Evolutionary conservation across 1,140 invertebrate genomes (phyloP), one percentile per base, ranked within the genome.

Genomic region (Drosophila yakuba): DNA sequence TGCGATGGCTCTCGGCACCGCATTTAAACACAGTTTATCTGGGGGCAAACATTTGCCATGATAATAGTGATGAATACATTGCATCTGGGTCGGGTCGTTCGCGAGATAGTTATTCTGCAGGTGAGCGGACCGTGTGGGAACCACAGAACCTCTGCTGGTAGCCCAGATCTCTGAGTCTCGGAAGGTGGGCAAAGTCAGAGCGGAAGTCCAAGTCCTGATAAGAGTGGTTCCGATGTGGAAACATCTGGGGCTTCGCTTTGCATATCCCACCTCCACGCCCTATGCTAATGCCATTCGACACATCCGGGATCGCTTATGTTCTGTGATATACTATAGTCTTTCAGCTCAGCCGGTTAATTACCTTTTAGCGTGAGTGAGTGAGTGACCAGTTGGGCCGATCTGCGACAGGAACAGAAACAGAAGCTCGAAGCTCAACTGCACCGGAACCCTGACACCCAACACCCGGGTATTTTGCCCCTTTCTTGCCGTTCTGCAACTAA

Each of bases 21-120:
- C 56, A 47, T 20, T 54, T 47, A 69, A 71, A 48, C 45, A 7
- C 32, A 48, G 76, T 74, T 78, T 88, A 88, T 88, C 84, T 74
- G 15, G 10, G 15, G 39, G 48, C 51, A 78, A 88, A 88, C 89
- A 89, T 88, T 88, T 80, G 54, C 32, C 12, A 66, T 52, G 60
- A 74, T 84, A 68, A 75, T 62, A 62, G 38, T 61, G 48, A 44
- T 56, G 74, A 71, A 39, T 55, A 25, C 47, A 62, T 52, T 88
- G 79, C 83, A 86, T 80, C 68, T 88, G 84, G 84, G 83, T 89
- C 84, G 78, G 38, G 58, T 67, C 62, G 43, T 23, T 6, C 57
- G 41, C 35, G 32, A 44, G 59, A 61, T 44, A 44, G 44, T 35
- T 44, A 44, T 32, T 51, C 58, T 35, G 14, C 35, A 64, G 35